A percentile compares a stretch with the other conserved stretches of the same genome.
Conservation (phyloP, 2,113 vertebrate species). For the Xyrauchen texanus region DNA sequence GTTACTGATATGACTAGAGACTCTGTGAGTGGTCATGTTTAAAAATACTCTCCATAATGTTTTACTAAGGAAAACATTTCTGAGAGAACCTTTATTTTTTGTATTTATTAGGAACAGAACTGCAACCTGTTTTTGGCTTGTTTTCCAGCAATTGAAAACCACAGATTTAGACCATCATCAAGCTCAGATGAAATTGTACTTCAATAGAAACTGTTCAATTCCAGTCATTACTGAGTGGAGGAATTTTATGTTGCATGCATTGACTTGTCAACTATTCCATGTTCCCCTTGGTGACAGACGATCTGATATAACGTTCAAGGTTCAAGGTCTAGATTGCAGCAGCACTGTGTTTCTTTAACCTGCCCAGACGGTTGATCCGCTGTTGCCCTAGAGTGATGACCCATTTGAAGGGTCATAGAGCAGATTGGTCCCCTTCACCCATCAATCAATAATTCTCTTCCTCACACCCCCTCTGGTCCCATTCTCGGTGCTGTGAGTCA, state of each 20-base stretch:
- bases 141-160: too few species aligned
- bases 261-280: background rate
- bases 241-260: background rate
- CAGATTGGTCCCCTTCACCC: conserved; percentile 53
- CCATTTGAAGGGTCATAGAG: conserved; percentile 62
- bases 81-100: too few species aligned
- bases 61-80: too few species aligned
- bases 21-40: too few species aligned
- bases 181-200: too few species aligned
- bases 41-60: too few species aligned
- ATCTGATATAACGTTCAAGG: conserved; percentile 25
- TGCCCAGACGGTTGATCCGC: conserved; percentile 56
- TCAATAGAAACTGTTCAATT: too few species aligned
- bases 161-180: too few species aligned
- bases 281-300: background rate
- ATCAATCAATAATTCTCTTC: conserved; percentile 53
- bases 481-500: conserved; percentile 20
- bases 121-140: too few species aligned
- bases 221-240: too few species aligned
- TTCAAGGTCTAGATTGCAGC: conserved; percentile 47
- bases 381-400: conserved; percentile 55
- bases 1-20: too few species aligned
- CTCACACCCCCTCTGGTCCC: conserved; percentile 24
- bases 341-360: conserved; percentile 40
- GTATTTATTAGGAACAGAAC: too few species aligned